phyloP scores from a whole-genome alignment of 2,797 vertebrate genomes.

The Eurystomus glaucurus region DNA sequence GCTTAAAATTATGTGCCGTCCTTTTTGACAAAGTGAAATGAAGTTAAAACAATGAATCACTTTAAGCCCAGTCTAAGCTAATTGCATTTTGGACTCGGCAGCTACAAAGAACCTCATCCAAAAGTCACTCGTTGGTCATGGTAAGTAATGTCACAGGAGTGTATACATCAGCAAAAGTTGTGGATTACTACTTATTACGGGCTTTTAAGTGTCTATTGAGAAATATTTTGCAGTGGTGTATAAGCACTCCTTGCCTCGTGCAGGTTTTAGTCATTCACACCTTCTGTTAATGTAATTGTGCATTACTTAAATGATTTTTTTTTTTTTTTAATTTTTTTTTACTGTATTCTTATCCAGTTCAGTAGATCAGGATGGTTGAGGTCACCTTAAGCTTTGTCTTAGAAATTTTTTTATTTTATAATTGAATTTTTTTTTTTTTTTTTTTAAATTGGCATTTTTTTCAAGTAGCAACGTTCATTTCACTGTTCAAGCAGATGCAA shows the following conservation, averaged over 20 bases:
- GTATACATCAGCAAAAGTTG: background rate
- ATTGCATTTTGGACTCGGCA: background rate
- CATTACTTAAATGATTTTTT: rapidly evolving
- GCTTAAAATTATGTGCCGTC: background rate
- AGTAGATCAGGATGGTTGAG: background rate
- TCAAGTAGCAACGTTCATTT: background rate
- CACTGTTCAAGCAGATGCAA: background rate
- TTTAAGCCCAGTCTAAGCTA: background rate
- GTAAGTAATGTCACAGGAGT: background rate
- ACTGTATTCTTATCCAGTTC: background rate
- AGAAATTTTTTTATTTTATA: background rate
- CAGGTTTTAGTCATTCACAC: background rate
- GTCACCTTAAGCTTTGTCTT: background rate
- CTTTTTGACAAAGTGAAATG: background rate
- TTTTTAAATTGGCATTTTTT: background rate
- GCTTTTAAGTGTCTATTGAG: background rate
- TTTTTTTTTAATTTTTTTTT: background rate
- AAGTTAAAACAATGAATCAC: background rate
- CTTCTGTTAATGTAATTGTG: background rate
- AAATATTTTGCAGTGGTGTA: background rate
- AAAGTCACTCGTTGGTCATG: rapidly evolving
- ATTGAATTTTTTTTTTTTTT: background rate
- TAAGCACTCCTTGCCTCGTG: background rate
- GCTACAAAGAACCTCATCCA: background rate
- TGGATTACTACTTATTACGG: background rate